Conservation (phyloP, 1,140 invertebrate species). For the Neocloeon triangulifer region DNA sequence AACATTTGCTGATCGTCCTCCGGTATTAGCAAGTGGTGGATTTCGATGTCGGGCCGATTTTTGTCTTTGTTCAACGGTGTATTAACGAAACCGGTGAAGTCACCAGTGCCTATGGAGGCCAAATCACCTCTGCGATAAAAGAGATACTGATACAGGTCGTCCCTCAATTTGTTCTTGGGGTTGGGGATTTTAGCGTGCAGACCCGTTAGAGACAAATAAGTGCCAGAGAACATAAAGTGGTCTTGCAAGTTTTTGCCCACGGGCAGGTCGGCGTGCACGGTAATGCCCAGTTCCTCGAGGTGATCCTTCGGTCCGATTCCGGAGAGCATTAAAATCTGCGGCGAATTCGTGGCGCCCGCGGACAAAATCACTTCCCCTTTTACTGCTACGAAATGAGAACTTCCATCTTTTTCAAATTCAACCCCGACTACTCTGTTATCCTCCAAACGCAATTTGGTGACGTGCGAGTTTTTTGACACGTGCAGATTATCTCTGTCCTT, state of each 20-base stretch:
- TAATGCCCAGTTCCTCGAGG: conserved; percentile 16
- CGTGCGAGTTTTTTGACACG: conserved; percentile 22
- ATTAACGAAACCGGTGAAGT: no score
- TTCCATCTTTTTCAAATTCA: conserved; percentile 3
- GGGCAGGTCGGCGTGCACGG: conserved; percentile 9
- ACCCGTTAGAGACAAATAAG: no score
- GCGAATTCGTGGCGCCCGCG: conserved; percentile 29
- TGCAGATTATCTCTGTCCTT: conserved; percentile 24
- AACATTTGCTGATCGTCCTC: no score
- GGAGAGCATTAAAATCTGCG: conserved; percentile 33
- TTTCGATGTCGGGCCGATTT: no score
- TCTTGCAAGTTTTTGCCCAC: conserved; percentile 4
- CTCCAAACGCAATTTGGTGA: conserved; percentile 24
- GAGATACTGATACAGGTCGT: conserved; percentile 15
- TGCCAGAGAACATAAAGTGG: no score
- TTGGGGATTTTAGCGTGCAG: conserved; percentile 14
- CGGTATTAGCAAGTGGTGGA: no score
- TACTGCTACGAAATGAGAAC: conserved; percentile 14
- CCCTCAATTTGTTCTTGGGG: conserved; percentile 21
- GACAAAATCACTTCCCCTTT: conserved; percentile 29
- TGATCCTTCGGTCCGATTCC: conserved; percentile 28
- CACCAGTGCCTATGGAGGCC: no score
- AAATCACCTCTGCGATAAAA: no score
- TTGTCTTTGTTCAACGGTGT: no score
- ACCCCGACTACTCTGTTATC: conserved; percentile 9